These are phyloP conservation scores for Cyaniris semiargus DNA, from an alignment of 2,888 invertebrate species.

Conservation along the genomic window DNA sequence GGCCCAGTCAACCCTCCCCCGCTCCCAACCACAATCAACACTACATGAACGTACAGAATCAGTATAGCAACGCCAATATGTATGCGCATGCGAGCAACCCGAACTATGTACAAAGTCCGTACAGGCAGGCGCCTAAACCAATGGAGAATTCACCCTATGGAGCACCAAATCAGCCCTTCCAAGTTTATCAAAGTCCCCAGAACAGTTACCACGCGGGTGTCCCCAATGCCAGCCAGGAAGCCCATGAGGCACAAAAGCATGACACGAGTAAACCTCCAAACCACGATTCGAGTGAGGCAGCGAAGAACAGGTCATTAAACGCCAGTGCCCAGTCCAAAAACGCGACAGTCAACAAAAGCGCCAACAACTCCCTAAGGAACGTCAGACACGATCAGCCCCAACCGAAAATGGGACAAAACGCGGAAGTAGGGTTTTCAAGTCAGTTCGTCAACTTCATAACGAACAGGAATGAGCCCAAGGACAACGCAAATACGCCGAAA, in stretches of 20 bases:
- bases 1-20: conserved; percentile 56
- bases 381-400: conserved; percentile 72
- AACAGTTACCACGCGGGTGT: conserved; percentile 55
- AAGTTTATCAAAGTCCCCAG: conserved; percentile 72
- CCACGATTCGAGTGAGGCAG: conserved; percentile 50
- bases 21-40: conserved; percentile 59
- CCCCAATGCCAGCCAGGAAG: conserved; percentile 49
- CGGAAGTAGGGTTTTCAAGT: conserved; percentile 74
- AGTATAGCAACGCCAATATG: conserved; percentile 60
- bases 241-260: conserved; percentile 53
- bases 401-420: conserved; percentile 63
- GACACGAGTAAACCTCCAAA: conserved; percentile 49
- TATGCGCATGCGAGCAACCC: conserved; percentile 56
- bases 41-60: conserved; percentile 61
- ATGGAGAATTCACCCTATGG: conserved; percentile 58
- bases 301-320: conserved; percentile 53
- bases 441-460: conserved; percentile 75
- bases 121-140: conserved; percentile 62
- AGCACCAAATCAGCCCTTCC: conserved; percentile 58
- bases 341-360: conserved; percentile 57
- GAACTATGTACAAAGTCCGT: conserved; percentile 64
- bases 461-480: conserved; percentile 76
- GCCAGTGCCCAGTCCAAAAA: conserved; percentile 54
- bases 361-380: conserved; percentile 66
- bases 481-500: conserved; percentile 78